Percentiles rank a stretch among this genome's conserved stretches.
phyloP scores from a whole-genome alignment of 2,113 vertebrate genomes.

The Sebastes fasciatus region DNA sequence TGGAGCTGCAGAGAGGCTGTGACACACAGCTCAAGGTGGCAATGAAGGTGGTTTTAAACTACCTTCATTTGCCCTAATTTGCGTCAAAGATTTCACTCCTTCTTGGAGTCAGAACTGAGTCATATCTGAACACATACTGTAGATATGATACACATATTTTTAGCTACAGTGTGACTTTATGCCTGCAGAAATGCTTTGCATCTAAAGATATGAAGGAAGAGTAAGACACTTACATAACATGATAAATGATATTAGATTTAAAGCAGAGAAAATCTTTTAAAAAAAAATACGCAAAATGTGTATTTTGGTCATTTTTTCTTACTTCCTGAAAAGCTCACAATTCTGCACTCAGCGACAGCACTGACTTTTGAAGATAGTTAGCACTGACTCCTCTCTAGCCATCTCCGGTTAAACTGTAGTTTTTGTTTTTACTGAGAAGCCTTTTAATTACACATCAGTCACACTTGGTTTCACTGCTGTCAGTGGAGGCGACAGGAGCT shows the following conservation, averaged over 20 bases:
- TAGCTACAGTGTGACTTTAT: neutral
- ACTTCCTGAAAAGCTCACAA: neutral
- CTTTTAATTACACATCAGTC: slow-evolving; percentile 67
- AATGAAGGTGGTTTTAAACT: too few relatives aligned
- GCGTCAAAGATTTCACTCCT: too few relatives aligned
- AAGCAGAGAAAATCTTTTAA: neutral
- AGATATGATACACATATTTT: too few relatives aligned
- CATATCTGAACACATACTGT: too few relatives aligned
- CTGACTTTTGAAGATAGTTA: slow-evolving; percentile 9
- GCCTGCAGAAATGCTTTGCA: neutral
- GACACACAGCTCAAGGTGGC: too few relatives aligned
- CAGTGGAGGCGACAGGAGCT: slow-evolving; percentile 42
- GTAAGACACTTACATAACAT: neutral
- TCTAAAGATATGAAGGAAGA: neutral
- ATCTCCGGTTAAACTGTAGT: slow-evolving; percentile 2
- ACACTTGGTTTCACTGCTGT: slow-evolving; percentile 55
- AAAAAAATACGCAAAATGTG: too few relatives aligned
- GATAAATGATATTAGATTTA: neutral
- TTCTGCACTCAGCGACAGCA: neutral
- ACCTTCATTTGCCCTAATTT: too few relatives aligned
- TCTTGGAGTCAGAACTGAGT: too few relatives aligned
- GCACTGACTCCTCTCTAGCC: slow-evolving; percentile 16
- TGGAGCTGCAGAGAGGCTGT: too few relatives aligned
- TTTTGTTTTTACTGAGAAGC: slow-evolving; percentile 37
- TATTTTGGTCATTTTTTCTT: too few relatives aligned